A percentile compares a stretch with the other conserved stretches of the same genome.
These are phyloP conservation scores for Neodontobutis hainanensis DNA, from an alignment of 2,113 vertebrate species.

Conservation along the genomic window DNA sequence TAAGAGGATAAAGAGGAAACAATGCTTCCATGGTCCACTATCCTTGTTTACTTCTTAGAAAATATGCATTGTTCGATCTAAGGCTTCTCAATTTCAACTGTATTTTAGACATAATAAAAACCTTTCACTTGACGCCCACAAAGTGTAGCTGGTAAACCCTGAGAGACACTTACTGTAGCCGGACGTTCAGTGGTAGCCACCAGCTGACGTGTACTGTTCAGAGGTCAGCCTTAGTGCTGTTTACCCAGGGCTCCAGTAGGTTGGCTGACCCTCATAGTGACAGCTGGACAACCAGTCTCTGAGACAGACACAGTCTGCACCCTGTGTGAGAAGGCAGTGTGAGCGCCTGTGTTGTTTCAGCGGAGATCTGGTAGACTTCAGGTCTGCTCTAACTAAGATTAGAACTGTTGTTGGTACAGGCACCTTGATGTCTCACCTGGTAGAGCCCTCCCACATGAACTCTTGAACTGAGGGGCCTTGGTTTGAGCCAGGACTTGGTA, in stretches of 20 bases:
- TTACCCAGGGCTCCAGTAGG: slow-evolving; percentile 7
- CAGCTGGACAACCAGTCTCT: slow-evolving; percentile 44
- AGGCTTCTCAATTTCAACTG: neutral
- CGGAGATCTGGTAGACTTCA: slow-evolving; percentile 5
- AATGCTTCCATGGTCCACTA: slow-evolving; percentile 3
- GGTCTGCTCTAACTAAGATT: neutral
- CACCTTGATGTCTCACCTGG: neutral
- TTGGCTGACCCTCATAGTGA: slow-evolving; percentile 32
- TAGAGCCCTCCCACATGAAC: neutral
- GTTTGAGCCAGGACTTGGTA: neutral
- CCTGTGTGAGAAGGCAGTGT: neutral
- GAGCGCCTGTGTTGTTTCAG: slow-evolving; percentile 29
- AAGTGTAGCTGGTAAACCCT: neutral
- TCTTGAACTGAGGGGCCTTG: neutral
- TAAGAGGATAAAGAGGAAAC: slow-evolving; percentile 7
- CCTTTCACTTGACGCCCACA: neutral
- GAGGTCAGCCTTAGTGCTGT: slow-evolving; percentile 22
- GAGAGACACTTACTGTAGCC: slow-evolving; percentile 30
- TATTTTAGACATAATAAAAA: neutral
- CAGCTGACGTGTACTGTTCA: slow-evolving; percentile 35
- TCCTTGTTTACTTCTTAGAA: neutral
- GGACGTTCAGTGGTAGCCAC: slow-evolving; percentile 8
- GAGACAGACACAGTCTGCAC: slow-evolving; percentile 2
- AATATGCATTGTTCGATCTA: neutral
- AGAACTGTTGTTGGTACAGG: neutral